phyloP scores from a whole-genome alignment of 2,888 invertebrate genomes.

The Tupiocoris notatus region DNA sequence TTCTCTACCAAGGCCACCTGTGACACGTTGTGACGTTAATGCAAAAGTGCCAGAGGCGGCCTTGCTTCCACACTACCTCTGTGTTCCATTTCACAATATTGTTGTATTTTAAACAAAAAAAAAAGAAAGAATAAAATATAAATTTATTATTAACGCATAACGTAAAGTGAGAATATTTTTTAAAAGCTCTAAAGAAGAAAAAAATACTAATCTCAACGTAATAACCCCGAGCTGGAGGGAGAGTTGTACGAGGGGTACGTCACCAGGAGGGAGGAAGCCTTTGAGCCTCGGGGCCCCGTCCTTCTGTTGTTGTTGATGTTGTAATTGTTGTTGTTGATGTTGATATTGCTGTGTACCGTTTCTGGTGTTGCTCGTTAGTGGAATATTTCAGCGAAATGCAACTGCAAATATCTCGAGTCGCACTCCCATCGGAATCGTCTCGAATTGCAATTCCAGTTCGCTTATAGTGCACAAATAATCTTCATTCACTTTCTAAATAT shows the following conservation, averaged over 20 bases:
- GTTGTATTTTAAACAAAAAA: neutral
- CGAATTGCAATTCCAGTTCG: neutral
- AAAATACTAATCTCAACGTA: neutral
- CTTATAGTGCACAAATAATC: neutral
- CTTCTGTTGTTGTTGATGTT: slow-evolving; percentile 27
- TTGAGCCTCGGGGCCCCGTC: slow-evolving; percentile 42
- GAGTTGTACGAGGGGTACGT: slow-evolving; percentile 39
- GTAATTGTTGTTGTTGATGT: slow-evolving; percentile 11
- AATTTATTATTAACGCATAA: neutral
- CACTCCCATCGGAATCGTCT: too few relatives aligned
- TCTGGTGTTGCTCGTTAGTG: neutral
- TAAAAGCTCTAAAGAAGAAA: neutral
- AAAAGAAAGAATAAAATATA: too few relatives aligned
- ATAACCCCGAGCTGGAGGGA: slow-evolving; percentile 33
- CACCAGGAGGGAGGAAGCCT: slow-evolving; percentile 42
- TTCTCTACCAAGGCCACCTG: neutral
- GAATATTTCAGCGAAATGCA: neutral
- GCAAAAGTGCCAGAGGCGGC: neutral
- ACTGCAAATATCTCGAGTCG: neutral
- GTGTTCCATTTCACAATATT: neutral
- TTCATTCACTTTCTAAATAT: neutral
- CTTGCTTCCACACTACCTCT: neutral
- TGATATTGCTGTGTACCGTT: neutral
- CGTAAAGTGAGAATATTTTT: neutral
- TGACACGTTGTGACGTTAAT: neutral